Conservation (phyloP, 2,113 vertebrate species). For the Cygnus atratus region DNA sequence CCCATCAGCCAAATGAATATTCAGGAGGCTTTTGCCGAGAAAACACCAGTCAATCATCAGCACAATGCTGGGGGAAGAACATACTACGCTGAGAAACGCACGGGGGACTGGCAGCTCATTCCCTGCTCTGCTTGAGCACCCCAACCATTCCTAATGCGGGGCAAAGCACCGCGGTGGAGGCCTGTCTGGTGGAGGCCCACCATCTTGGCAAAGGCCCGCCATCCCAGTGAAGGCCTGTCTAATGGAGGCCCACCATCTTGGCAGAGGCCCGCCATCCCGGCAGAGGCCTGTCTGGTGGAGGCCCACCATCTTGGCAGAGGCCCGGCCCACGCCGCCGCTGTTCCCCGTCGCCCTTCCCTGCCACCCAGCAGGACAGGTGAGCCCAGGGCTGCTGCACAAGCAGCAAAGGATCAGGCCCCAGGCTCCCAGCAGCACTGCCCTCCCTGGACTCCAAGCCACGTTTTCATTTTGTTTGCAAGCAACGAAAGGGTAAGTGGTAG, state of each 20-base stretch:
- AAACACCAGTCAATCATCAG: not conserved
- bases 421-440: not conserved
- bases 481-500: not conserved
- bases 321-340: no score
- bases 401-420: not conserved
- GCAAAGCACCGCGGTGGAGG: no score
- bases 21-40: conserved; percentile 46
- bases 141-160: rapidly evolving
- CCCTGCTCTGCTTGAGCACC: not conserved
- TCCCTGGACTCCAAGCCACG: not conserved
- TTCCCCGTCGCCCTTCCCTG: not conserved
- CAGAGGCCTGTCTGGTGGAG: no score
- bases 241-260: no score
- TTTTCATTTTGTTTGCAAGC: not conserved
- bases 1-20: conserved; percentile 30
- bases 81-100: not conserved
- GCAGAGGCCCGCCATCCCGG: no score
- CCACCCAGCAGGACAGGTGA: not conserved
- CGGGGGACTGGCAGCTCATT: not conserved
- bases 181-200: no score
- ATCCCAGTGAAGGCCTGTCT: no score
- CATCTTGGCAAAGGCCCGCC: no score
- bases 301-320: no score
- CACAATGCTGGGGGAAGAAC: not conserved
- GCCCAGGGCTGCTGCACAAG: not conserved